These are phyloP conservation scores for Nemotelus pantherinus DNA, from an alignment of 2,888 invertebrate genomes.

Conservation along the genomic window DNA sequence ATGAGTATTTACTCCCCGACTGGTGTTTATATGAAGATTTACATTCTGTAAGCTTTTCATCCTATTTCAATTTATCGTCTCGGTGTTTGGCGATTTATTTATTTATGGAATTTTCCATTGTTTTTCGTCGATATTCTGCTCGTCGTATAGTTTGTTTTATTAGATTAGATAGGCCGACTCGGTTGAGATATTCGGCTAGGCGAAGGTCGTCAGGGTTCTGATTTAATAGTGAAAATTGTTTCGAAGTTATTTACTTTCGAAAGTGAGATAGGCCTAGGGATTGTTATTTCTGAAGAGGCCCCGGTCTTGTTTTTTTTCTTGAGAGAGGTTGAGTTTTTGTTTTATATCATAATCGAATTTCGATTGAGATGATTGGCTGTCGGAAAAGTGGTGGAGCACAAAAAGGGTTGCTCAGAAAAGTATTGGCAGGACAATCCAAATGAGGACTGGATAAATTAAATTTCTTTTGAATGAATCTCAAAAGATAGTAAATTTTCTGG, in stretches of 20 bases:
- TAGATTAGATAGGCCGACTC: conserved; percentile 6
- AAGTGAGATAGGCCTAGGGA: neutral
- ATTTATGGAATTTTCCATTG: conserved; percentile 19
- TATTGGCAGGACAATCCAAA: no score
- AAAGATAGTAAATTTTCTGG: no score
- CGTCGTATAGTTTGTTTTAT: conserved; percentile 19
- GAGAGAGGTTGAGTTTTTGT: neutral
- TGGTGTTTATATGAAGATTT: conserved; percentile 28
- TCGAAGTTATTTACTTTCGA: conserved; percentile 9
- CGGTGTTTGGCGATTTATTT: conserved; percentile 39
- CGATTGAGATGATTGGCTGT: neutral
- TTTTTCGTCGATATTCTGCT: neutral
- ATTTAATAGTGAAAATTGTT: conserved; percentile 28
- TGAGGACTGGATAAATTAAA: no score
- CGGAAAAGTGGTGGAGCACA: no score
- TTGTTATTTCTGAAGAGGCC: neutral
- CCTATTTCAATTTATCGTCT: conserved; percentile 40
- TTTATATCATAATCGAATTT: neutral
- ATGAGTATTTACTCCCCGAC: neutral
- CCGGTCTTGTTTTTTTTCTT: neutral
- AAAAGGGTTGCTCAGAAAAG: no score
- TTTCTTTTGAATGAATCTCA: no score
- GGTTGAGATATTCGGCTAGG: neutral
- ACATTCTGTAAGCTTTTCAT: conserved; percentile 37
- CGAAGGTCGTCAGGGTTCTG: conserved; percentile 1